phyloP scores from a whole-genome alignment of 2,888 invertebrate species.

The Thera britannica region DNA sequence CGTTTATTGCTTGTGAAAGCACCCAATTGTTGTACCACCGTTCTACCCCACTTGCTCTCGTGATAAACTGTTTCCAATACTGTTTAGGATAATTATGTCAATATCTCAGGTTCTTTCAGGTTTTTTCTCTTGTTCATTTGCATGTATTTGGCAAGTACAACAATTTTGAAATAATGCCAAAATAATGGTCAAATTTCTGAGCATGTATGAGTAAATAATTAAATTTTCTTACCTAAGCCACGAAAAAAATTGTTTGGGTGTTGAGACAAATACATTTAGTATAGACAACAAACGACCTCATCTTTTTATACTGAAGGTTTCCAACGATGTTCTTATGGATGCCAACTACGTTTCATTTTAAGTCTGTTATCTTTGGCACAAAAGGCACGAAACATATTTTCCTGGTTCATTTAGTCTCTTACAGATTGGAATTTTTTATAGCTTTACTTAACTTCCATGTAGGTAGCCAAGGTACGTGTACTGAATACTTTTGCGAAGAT shows the following conservation, averaged over 20 bases:
- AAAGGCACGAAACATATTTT: conserved; percentile 16
- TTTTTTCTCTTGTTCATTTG: too few relatives aligned
- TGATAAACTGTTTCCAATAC: conserved; percentile 7
- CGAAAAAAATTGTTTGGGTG: too few relatives aligned
- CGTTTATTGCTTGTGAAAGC: conserved; percentile 40
- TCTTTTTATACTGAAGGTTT: conserved; percentile 32
- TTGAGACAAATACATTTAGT: too few relatives aligned
- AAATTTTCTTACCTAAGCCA: too few relatives aligned
- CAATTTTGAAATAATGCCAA: too few relatives aligned
- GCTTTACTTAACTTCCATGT: too few relatives aligned
- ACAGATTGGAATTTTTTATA: too few relatives aligned
- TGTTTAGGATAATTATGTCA: neutral
- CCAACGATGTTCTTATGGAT: conserved; percentile 20
- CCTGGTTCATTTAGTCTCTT: conserved; percentile 9
- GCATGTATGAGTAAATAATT: too few relatives aligned
- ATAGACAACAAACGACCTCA: conserved; percentile 31
- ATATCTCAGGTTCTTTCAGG: conserved; percentile 16
- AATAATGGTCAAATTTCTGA: too few relatives aligned
- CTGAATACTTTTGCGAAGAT: too few relatives aligned
- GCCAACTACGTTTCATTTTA: conserved; percentile 29
- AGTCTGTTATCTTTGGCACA: conserved; percentile 30
- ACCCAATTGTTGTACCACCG: conserved; percentile 31
- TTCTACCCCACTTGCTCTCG: conserved; percentile 20
- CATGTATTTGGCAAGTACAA: too few relatives aligned
- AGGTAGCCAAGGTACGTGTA: too few relatives aligned